These are phyloP conservation scores for Anser cygnoides DNA, from an alignment of 2,113 vertebrate genomes.

Conservation along the genomic window DNA sequence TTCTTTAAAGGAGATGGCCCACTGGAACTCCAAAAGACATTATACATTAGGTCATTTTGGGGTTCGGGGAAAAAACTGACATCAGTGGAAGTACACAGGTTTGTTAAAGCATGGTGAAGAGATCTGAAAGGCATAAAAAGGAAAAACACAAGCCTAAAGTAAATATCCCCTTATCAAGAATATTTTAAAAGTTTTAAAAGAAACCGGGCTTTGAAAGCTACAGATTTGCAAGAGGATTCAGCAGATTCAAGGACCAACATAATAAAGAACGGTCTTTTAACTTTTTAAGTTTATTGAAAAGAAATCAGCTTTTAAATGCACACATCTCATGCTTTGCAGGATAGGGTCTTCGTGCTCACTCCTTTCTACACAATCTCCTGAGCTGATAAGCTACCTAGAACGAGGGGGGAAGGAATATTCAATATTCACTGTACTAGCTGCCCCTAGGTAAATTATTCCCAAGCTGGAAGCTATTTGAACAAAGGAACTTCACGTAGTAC, in stretches of 20 bases:
- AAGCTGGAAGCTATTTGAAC: background rate
- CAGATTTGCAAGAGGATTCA: background rate
- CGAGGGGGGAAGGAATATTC: background rate
- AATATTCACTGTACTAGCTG: background rate
- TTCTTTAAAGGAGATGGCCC: background rate
- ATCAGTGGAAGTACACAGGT: background rate
- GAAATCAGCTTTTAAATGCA: background rate
- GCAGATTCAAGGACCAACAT: background rate
- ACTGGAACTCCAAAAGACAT: background rate
- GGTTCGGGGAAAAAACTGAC: background rate
- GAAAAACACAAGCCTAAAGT: background rate
- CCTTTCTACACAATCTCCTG: background rate
- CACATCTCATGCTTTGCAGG: background rate
- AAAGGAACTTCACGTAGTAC: background rate
- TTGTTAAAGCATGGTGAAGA: background rate
- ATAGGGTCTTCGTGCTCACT: background rate
- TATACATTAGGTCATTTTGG: background rate
- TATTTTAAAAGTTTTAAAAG: background rate
- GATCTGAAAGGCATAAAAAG: background rate
- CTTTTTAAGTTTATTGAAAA: background rate
- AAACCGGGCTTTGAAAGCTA: background rate
- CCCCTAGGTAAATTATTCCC: background rate
- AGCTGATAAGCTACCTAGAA: background rate
- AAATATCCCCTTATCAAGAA: rapidly evolving
- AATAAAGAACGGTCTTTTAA: background rate